phyloP scores from a whole-genome alignment of 1,140 invertebrate genomes.

The Drosophila saltans region DNA sequence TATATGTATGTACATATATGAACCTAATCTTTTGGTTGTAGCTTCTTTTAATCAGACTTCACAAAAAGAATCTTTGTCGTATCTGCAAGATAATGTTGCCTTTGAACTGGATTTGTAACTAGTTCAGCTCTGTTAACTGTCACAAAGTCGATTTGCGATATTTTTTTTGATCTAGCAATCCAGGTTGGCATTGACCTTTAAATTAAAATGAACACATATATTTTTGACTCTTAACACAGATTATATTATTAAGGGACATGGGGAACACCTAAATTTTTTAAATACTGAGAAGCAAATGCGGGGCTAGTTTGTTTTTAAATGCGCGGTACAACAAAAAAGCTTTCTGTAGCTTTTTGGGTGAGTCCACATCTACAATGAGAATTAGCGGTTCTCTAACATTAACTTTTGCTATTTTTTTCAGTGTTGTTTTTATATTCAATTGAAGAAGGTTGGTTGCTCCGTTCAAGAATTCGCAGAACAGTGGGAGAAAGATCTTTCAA shows the following conservation, averaged over 20 bases:
- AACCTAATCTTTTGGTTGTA: too few species aligned
- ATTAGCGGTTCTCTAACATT: not conserved
- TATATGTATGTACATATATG: too few species aligned
- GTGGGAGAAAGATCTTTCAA: slow-evolving; percentile 5
- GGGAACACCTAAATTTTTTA: not conserved
- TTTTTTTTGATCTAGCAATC: too few species aligned
- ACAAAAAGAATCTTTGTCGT: too few species aligned
- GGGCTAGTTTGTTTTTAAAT: not conserved
- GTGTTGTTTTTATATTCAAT: slow-evolving; percentile 9
- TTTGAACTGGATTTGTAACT: too few species aligned
- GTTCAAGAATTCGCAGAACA: not conserved
- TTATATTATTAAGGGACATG: not conserved
- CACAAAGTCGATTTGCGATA: too few species aligned
- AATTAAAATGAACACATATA: too few species aligned
- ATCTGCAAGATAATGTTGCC: too few species aligned
- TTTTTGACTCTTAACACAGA: too few species aligned
- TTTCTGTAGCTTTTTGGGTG: not conserved
- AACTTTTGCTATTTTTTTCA: not conserved
- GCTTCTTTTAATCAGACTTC: too few species aligned
- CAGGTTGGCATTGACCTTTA: too few species aligned
- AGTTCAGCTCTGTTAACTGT: too few species aligned
- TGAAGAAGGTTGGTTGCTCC: not conserved
- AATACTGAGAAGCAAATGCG: not conserved
- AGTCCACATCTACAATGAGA: not conserved
- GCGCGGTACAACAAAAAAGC: not conserved